A percentile compares a stretch with the other conserved stretches of the same genome.
Evolutionary conservation across 2,888 invertebrate genomes (phyloP).

Genomic region (Stratiomys singularior): DNA sequence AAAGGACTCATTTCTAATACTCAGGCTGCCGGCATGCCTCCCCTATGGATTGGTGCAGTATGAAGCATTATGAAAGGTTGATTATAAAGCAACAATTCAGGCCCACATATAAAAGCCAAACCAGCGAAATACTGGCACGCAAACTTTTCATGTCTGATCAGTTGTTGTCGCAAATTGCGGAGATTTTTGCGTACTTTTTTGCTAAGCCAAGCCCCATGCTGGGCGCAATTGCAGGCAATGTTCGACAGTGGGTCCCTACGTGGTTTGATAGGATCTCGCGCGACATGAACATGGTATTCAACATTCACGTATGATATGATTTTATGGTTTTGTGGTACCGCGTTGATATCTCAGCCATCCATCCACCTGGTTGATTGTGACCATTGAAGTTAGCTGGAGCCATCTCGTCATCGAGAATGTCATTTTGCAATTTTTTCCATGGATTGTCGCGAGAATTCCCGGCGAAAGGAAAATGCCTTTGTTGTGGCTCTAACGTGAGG

Average conservation of each 20-base stretch:
- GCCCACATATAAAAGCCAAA: neutral
- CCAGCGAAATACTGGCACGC: slow-evolving; percentile 39
- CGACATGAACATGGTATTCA: slow-evolving; percentile 36
- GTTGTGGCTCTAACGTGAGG: neutral
- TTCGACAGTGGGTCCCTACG: neutral
- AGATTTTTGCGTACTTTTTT: slow-evolving; percentile 41
- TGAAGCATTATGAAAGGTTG: slow-evolving; percentile 23
- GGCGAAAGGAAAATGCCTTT: slow-evolving; percentile 38
- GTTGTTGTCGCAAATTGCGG: slow-evolving; percentile 44
- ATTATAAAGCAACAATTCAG: neutral
- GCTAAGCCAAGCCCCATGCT: slow-evolving; percentile 16
- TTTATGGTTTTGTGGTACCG: neutral
- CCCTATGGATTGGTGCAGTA: slow-evolving; percentile 11
- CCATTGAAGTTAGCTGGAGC: slow-evolving; percentile 5
- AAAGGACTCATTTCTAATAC: too few relatives aligned
- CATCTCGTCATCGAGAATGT: slow-evolving; percentile 36
- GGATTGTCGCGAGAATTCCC: slow-evolving; percentile 12
- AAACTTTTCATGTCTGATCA: slow-evolving; percentile 41
- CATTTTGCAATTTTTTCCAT: slow-evolving; percentile 17
- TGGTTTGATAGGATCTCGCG: slow-evolving; percentile 31
- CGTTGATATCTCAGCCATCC: neutral
- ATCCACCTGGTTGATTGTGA: slow-evolving; percentile 11
- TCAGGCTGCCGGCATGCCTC: neutral
- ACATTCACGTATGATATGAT: slow-evolving; percentile 22
- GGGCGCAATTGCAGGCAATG: neutral